phyloP scores from a whole-genome alignment of 1,140 invertebrate genomes.

The Steinernema khuongi region DNA sequence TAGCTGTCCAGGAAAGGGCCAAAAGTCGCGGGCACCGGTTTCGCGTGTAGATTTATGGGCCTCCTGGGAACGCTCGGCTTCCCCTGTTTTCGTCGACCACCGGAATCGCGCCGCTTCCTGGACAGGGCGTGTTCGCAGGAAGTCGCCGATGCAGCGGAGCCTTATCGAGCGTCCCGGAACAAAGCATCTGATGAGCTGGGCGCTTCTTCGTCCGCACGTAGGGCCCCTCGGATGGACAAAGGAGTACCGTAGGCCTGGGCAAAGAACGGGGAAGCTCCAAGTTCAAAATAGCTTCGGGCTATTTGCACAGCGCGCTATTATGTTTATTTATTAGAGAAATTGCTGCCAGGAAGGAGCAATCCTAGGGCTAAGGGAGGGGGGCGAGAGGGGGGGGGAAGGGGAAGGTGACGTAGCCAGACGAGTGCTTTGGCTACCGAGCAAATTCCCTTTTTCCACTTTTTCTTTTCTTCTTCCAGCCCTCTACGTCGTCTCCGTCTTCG shows the following conservation, averaged over 20 bases:
- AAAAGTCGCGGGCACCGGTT: neutral
- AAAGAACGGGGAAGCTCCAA: neutral
- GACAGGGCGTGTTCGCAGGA: neutral
- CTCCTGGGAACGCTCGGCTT: neutral
- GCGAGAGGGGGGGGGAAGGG: conserved; percentile 3
- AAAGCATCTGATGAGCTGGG: neutral
- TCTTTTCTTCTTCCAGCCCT: neutral
- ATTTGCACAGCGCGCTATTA: too few species aligned
- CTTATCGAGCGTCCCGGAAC: neutral
- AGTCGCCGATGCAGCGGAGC: neutral
- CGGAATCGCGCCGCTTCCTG: neutral
- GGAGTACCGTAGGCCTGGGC: neutral
- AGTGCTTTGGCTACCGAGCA: too few species aligned
- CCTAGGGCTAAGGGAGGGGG: neutral
- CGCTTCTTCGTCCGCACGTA: neutral
- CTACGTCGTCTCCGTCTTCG: neutral
- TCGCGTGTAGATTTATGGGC: neutral
- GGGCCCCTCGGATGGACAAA: neutral
- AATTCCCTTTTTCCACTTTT: neutral
- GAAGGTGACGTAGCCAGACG: too few species aligned
- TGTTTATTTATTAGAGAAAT: too few species aligned
- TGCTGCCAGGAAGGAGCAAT: conserved; percentile 17
- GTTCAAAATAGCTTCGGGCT: too few species aligned
- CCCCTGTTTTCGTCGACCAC: neutral
- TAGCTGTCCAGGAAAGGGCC: too few species aligned